A percentile compares a stretch with the other conserved stretches of the same genome.
phyloP scores from a whole-genome alignment of 2,113 vertebrate genomes.

The Dicaeum eximium region DNA sequence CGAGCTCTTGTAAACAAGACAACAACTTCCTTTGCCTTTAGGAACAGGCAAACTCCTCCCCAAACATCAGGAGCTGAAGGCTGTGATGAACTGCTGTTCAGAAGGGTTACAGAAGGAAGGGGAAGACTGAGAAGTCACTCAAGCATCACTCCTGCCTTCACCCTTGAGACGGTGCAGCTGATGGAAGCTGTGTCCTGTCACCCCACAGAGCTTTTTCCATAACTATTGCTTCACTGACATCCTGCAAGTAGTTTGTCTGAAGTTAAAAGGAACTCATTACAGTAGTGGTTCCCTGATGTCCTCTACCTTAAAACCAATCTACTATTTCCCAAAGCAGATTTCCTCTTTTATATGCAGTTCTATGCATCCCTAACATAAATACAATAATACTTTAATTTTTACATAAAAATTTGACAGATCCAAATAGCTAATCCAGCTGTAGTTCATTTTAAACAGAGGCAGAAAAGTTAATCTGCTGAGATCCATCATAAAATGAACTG shows the following conservation, averaged over 20 bases:
- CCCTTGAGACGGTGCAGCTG: not conserved
- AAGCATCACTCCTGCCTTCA: not conserved
- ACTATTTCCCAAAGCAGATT: not conserved
- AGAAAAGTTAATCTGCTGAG: not conserved
- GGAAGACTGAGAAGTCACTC: not conserved
- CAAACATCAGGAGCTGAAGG: not conserved
- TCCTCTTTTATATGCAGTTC: not conserved
- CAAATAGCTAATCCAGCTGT: not conserved
- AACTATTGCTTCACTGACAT: not conserved
- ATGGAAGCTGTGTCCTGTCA: not conserved
- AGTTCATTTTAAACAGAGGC: not conserved
- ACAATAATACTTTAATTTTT: not conserved
- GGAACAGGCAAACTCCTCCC: not conserved
- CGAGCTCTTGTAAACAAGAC: not conserved
- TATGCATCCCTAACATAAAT: not conserved
- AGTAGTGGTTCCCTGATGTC: not conserved
- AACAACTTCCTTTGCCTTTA: not conserved
- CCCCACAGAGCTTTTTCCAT: not conserved
- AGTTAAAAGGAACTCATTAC: not conserved
- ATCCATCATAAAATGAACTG: not conserved
- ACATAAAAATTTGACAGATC: not conserved
- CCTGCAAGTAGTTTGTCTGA: not conserved
- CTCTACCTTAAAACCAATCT: not conserved
- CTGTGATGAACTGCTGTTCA: not conserved
- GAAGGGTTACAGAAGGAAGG: not conserved